These are phyloP conservation scores for Clitarchus hookeri DNA, from an alignment of 2,888 invertebrate species.

Conservation along the genomic window DNA sequence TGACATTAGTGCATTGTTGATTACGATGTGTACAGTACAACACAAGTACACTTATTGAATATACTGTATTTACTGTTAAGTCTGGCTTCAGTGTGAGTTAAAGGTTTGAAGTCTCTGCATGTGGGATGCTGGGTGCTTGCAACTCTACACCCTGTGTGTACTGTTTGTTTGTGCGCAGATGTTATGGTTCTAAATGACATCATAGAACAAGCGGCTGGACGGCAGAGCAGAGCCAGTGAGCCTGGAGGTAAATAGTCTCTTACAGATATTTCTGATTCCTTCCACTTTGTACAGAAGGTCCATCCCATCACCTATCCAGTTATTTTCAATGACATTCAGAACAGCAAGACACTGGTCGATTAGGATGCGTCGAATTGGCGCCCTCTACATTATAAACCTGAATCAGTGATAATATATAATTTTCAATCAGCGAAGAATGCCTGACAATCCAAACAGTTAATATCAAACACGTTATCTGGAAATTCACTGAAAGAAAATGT, in stretches of 20 bases:
- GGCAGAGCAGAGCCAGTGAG: conserved; percentile 83
- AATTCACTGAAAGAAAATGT: too few species aligned
- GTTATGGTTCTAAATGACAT: conserved; percentile 97
- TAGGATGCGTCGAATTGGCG: too few species aligned
- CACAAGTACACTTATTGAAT: too few species aligned
- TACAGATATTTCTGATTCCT: not conserved
- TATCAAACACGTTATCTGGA: too few species aligned
- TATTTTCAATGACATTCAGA: not conserved
- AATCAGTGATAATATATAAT: too few species aligned
- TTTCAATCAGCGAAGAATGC: too few species aligned
- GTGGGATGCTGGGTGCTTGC: not conserved
- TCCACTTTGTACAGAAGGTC: not conserved
- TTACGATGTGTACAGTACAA: too few species aligned
- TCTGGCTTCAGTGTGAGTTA: not conserved
- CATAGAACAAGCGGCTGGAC: conserved; percentile 91
- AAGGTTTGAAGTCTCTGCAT: not conserved
- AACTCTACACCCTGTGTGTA: conserved; percentile 5
- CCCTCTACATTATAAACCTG: too few species aligned
- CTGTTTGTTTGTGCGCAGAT: conserved; percentile 63
- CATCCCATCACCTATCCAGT: not conserved
- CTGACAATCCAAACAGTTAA: too few species aligned
- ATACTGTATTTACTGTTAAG: not conserved
- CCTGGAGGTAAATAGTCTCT: conserved; percentile 74
- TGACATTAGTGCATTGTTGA: too few species aligned
- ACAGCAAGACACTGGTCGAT: not conserved